Evolutionary conservation across 2,888 invertebrate species (phyloP), one percentile per base, ranked within the genome.

Genomic region (Tuberolachnus salignus): DNA sequence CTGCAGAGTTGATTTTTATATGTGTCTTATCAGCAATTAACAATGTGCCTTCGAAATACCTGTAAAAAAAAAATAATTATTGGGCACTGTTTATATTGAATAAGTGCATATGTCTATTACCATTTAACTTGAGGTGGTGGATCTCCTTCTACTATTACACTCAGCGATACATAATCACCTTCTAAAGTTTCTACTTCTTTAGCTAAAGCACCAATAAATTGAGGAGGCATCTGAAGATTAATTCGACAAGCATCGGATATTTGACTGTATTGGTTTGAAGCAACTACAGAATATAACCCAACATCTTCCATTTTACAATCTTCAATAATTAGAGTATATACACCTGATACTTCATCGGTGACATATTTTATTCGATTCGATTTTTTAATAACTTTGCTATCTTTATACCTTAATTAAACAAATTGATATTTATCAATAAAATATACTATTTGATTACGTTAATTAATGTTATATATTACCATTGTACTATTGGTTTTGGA

Each of bases 211-310:
- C 92, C 91, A 44, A 89, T 87, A 82, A 95, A 89, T 82, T 90
- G 89, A 0, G 94, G 94, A 82, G 92, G 91, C 74, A 93, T 92
- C 84, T 92, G 91, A 71, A 97, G 94, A 55, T 92, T 91, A 84
- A 95, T 89, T 84, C 93, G 92, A 90, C 94, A 95, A 86, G 94
- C 94, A 85, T 96, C 94, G 0, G 95, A 94, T 81, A 94, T 93
- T 86, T 96, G 95, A 84, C 93, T 94, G 82, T 95, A 88, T 83
- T 94, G 94, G 84, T 95, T 96, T 80, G 91, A 90, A 0, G 94
- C 95, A 1, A 92, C 91, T 4, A 95, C 90, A 0, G 95, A 94
- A 85, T 94, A 97, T 0, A 94, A 92, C 3, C 96, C 97, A 16
- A 92, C 88, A 84, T 97, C 96, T 1, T 91, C 92, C 70, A 92